phyloP scores from a whole-genome alignment of 2,113 vertebrate species.

The Miniopterus natalensis region DNA sequence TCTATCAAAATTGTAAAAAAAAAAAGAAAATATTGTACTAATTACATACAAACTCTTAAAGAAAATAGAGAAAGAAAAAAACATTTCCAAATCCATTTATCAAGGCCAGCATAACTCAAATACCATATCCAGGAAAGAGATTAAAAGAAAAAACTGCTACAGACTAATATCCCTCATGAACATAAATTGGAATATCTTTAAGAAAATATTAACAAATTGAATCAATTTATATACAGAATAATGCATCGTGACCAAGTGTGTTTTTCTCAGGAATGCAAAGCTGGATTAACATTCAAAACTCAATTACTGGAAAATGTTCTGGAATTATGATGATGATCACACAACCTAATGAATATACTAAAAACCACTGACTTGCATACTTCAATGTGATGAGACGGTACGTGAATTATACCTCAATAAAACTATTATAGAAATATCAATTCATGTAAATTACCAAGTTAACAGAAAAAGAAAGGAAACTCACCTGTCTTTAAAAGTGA shows the following conservation, averaged over 20 bases:
- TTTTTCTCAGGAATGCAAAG: slow-evolving; percentile 11
- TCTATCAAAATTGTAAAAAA: not conserved
- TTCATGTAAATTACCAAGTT: not conserved
- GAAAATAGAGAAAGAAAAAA: not conserved
- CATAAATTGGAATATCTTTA: slow-evolving; percentile 37
- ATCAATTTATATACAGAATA: slow-evolving; percentile 31
- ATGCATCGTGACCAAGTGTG: not conserved
- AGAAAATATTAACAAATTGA: slow-evolving; percentile 42
- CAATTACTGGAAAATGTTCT: not conserved
- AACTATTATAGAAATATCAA: slow-evolving; percentile 5
- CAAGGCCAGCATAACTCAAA: not conserved
- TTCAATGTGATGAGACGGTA: not conserved
- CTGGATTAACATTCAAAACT: slow-evolving; percentile 15
- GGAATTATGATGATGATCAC: not conserved
- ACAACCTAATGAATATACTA: not conserved
- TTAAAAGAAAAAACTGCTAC: not conserved
- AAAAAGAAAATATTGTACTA: not conserved
- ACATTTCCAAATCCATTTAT: not conserved
- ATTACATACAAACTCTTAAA: not conserved
- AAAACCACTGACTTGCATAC: not conserved
- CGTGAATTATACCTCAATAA: slow-evolving; percentile 21
- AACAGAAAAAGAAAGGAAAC: slow-evolving; percentile 29
- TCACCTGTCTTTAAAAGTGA: not conserved
- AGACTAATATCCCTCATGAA: not conserved
- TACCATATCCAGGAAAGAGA: not conserved